Evolutionary conservation across 1,140 invertebrate genomes (phyloP), one percentile per base, ranked within the genome.

Genomic region (Schlechtendalia chinensis): DNA sequence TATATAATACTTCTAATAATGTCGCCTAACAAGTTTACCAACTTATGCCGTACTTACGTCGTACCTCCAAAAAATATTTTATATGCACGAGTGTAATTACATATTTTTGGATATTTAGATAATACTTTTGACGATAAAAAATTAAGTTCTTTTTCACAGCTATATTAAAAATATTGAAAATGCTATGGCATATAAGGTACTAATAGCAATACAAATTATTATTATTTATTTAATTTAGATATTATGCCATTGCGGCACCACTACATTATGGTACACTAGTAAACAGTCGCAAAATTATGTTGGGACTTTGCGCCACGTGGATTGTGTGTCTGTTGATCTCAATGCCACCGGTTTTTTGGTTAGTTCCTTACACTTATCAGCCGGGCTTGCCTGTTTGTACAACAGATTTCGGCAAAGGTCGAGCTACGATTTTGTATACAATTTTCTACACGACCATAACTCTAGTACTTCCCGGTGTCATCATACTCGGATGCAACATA

Each of bases 191-290:
- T n/a, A n/a, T n/a, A n/a, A n/a, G n/a, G n/a, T n/a, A 3, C 3
- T 39, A 39, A 39, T 39, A 39, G 8, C 8, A 39, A 39, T 39
- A 39, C 3, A 4, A 39, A 39, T 4, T 3, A 4, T 39, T 39
- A 39, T 39, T 8, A 8, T 39, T 39, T 39, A 39, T 39, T 39
- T 39, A 19, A 17, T 72, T 47, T 32, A 79, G 75, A 50, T 79
- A 79, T n/a, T 92, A 91, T 82, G 92, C 92, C 27, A 93, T 94
- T 61, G 90, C 91, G 2, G 89, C 91, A 2, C 93, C 93, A 3
- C 84, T 94, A 56, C 92, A 93, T 85, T 94, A 93, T 85, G 89
- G 89, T 12, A 89, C 91, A 47, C 87, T 93, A 65, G 91, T 93
- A 1, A 92, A 89, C 67, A 89, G 90, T 0, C 88, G 88, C 81